Base-by-base conservation (phyloP, 2,888 invertebrate genomes). In the Zaprionus obscuricornis region DNA sequence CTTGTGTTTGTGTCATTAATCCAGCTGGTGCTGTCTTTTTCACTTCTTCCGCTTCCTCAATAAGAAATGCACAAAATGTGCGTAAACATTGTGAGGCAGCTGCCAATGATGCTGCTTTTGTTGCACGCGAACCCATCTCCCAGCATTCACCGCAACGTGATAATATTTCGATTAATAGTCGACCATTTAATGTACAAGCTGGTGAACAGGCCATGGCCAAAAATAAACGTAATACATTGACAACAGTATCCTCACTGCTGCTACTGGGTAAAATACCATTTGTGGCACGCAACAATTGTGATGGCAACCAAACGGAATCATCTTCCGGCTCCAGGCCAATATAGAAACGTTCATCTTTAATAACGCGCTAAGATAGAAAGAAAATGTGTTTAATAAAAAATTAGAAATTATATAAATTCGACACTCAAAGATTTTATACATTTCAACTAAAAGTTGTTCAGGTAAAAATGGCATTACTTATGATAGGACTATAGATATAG, bases 241-340 rank as follows among this genome's bases (percentile, higher is more conserved):
- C 97, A 90, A 98, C 97, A 0, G 96, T 95, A 72, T 98, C 97
- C 84, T 97, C 97, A 50, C 82, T 89, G 69, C 87, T 95, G 91
- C 86, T 96, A 94, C 69, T 94, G 1, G 90, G 89, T 50, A 88
- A 70, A 36, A 90, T 88, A 13, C 90, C 87, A 29, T 95, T 94
- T 47, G 98, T 96, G 1, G 97, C 94, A 69, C 95, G 94, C 26
- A 98, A 92, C 52, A 98, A 92, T 90, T 98, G 98, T 1, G 97
- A 95, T 3, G 98, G 97, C 87, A 98, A 92, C 97, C 97, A 97
- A 36, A 96, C 91, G 0, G 96, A 96, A 90, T 97, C 97, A 88
- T 96, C 96, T 90, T 97, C 97, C 0, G 96, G 96, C 88, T 97
- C 97, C 68, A 95, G 93, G 16, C 96, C 96, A 11, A 96, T 94